phyloP scores from a whole-genome alignment of 92 coral and sea anemone species.

The Porites lobata region DNA sequence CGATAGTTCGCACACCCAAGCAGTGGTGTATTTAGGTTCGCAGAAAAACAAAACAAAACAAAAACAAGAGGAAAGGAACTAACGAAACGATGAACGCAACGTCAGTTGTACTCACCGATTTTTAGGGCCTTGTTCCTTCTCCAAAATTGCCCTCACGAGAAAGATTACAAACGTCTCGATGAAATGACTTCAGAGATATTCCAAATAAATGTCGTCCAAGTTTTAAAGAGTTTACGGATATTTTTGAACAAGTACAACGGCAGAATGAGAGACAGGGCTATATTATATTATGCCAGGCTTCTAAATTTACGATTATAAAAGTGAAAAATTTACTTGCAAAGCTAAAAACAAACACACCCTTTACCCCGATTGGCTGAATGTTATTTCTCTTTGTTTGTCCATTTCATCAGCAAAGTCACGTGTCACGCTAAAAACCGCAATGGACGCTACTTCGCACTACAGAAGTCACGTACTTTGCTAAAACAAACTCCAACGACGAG shows the following conservation, averaged over 20 bases:
- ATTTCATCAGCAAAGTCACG: constrained; percentile 48
- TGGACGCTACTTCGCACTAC: neutral
- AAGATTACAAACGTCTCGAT: neutral
- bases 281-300: neutral
- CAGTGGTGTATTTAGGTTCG: too few relatives aligned
- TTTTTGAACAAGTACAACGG: neutral
- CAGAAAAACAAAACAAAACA: neutral
- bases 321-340: constrained; percentile 3
- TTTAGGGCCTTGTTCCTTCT: neutral
- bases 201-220: neutral
- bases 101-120: neutral
- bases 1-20: neutral
- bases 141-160: constrained; percentile 1
- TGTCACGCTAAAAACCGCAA: constrained; percentile 3
- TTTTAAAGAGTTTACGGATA: too few relatives aligned
- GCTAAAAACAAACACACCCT: constrained; percentile 38
- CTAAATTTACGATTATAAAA: neutral
- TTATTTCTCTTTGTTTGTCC: neutral
- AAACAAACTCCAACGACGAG: neutral
- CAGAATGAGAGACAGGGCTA: neutral
- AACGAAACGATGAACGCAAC: too few relatives aligned
- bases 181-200: neutral
- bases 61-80: neutral
- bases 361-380: constrained; percentile 7
- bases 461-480: constrained; percentile 22